Base-by-base conservation (phyloP, 2,113 vertebrate genomes). In the Nematolebias whitei region DNA sequence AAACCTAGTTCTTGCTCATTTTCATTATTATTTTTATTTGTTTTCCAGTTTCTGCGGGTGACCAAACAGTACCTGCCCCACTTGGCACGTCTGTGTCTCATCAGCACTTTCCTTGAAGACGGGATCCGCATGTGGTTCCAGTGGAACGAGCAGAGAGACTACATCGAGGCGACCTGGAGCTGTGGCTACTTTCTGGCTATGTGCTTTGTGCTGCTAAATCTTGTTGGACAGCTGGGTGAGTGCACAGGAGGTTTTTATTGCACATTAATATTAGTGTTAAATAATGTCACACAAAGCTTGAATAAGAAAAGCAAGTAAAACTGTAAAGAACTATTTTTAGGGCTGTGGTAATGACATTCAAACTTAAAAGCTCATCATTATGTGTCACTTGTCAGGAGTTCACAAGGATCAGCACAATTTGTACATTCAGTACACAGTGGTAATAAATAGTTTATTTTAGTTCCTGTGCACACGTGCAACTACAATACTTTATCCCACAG, bases 81-180 rank as follows among this genome's bases (percentile, higher is more conserved):
- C 38, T 85, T 99, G 92, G 98, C 97, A 0, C 95, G 94, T 2
- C 94, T 99, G 14, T 99, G 98, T 90, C 93, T 99, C 4, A 98
- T 98, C 93, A 98, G 96, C 92, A 99, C 98, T 74, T 99, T 98
- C 89, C 92, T 99, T 84, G 98, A 99, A 88, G 98, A 99, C 0
- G 96, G 97, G 69, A 95, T 99, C 80, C 96, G 97, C 73, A 99
- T 99, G 98, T 99, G 98, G 98, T 95, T 99, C 91, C 96, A 99
- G 94, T 98, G 96, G 96, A 90, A 94, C 0, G 97, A 99, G 61
- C 98, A 99, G 92, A 92, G 95, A 12, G 98, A 99, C 80, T 99
- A 99, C 93, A 99, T 99, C 0, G 95, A 98, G 41, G 92, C 80
- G 57, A 98, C 96, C 2, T 99, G 97, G 97, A 92, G 74, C 90